These are phyloP conservation scores for Sorex araneus DNA, from an alignment of 2,113 vertebrate genomes.

Conservation along the genomic window DNA sequence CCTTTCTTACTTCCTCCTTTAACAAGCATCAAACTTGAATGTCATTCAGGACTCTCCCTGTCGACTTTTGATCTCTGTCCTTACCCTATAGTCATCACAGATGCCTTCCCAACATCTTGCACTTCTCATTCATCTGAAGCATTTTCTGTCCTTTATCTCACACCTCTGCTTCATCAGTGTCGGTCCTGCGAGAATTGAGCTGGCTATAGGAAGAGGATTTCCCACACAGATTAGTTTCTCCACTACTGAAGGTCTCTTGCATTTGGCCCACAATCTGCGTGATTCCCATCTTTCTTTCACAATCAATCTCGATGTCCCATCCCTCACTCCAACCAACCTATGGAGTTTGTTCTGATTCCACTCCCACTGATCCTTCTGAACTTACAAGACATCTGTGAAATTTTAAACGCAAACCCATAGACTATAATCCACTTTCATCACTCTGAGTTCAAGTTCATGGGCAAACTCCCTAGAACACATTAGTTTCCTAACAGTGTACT, in stretches of 20 bases:
- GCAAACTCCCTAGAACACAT: background rate
- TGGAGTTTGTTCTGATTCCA: background rate
- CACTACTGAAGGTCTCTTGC: background rate
- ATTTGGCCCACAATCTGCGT: background rate
- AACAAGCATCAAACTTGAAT: background rate
- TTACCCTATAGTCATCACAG: background rate
- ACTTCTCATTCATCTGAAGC: background rate
- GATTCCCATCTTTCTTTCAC: background rate
- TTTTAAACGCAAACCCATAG: background rate
- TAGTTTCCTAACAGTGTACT: constrained; percentile 48
- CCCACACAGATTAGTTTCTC: background rate
- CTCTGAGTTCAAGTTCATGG: background rate
- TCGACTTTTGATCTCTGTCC: background rate
- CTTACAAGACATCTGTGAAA: background rate
- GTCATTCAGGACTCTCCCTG: background rate
- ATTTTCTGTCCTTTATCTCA: background rate
- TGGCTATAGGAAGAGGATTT: background rate
- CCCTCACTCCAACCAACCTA: background rate
- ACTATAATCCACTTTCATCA: background rate
- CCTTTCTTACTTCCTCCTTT: background rate
- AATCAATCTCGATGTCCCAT: background rate
- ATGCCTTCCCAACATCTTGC: background rate
- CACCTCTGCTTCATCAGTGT: no score
- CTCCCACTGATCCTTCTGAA: background rate
- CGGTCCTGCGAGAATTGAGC: fast-evolving